Conservation (phyloP, 2,113 vertebrate genomes). For the Menura novaehollandiae region DNA sequence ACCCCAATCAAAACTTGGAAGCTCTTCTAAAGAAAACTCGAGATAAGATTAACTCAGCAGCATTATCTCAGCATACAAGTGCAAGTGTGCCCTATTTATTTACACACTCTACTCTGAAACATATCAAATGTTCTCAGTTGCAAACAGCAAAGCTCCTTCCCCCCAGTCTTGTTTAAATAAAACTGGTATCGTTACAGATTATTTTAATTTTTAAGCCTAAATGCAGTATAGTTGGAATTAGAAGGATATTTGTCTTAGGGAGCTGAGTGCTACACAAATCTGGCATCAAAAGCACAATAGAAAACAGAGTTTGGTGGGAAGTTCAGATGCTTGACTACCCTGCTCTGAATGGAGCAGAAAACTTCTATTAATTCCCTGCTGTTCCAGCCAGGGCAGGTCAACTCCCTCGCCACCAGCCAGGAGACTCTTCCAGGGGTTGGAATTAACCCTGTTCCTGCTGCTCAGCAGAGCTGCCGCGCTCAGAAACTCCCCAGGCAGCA, state of each 20-base stretch:
- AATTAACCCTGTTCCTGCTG: conserved; percentile 39
- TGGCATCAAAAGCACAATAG: conserved; percentile 58
- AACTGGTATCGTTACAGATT: background rate
- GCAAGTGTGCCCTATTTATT: background rate
- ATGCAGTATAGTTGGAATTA: background rate
- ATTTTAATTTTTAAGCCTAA: background rate
- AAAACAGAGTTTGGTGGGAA: conserved; percentile 57
- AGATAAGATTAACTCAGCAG: background rate
- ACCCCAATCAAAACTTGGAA: background rate
- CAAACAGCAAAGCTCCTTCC: background rate
- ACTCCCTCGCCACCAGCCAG: background rate
- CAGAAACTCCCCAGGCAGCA: background rate
- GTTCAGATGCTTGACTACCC: conserved; percentile 57
- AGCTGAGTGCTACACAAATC: background rate
- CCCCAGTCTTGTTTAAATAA: background rate
- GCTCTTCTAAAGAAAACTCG: background rate
- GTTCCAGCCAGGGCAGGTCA: conserved; percentile 41
- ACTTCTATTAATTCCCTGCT: conserved; percentile 64
- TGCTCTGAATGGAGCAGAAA: conserved; percentile 50
- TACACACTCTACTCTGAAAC: background rate
- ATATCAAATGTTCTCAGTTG: background rate
- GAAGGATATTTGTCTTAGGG: conserved; percentile 18
- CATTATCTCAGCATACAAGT: background rate
- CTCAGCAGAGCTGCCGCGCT: background rate
- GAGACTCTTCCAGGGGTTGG: conserved; percentile 29